Conservation (phyloP, 2,888 invertebrate genomes). For the Pycnomerus fuliginosus region DNA sequence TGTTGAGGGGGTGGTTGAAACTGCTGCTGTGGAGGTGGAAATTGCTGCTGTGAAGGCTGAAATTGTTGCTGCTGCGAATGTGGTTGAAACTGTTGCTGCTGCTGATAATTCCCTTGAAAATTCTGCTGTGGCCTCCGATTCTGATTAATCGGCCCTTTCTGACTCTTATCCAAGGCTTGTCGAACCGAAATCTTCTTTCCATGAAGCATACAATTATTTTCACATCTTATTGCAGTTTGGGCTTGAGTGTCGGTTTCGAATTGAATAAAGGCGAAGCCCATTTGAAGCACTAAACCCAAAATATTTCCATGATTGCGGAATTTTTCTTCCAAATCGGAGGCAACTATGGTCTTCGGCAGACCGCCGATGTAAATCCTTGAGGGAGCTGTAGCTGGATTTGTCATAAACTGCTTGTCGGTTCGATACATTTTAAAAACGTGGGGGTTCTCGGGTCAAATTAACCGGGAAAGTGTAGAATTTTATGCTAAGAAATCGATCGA, state of each 20-base stretch:
- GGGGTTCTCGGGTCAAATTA: not conserved
- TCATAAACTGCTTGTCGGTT: constrained; percentile 57
- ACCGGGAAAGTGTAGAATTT: no score
- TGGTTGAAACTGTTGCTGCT: constrained; percentile 1
- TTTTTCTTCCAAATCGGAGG: constrained; percentile 69
- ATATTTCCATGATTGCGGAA: constrained; percentile 74
- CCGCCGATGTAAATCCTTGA: constrained; percentile 82
- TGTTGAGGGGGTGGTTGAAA: constrained; percentile 6
- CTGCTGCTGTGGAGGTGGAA: constrained; percentile 2
- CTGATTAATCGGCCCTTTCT: constrained; percentile 21
- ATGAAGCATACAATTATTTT: constrained; percentile 69
- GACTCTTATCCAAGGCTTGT: constrained; percentile 56
- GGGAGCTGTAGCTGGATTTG: constrained; percentile 72
- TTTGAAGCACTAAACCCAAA: constrained; percentile 68
- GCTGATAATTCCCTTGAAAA: not conserved
- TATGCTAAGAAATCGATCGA: no score
- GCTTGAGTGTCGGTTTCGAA: constrained; percentile 75
- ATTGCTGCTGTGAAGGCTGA: constrained; percentile 7
- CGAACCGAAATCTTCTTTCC: constrained; percentile 70
- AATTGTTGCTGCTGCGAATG: constrained; percentile 4
- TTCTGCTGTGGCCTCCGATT: constrained; percentile 2
- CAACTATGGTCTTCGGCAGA: constrained; percentile 61
- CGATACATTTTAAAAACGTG: constrained; percentile 44
- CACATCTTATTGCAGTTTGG: constrained; percentile 69
- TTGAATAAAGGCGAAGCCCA: constrained; percentile 86